These are phyloP conservation scores for Zele albiditarsus DNA, from an alignment of 2,888 invertebrate species.

Conservation along the genomic window DNA sequence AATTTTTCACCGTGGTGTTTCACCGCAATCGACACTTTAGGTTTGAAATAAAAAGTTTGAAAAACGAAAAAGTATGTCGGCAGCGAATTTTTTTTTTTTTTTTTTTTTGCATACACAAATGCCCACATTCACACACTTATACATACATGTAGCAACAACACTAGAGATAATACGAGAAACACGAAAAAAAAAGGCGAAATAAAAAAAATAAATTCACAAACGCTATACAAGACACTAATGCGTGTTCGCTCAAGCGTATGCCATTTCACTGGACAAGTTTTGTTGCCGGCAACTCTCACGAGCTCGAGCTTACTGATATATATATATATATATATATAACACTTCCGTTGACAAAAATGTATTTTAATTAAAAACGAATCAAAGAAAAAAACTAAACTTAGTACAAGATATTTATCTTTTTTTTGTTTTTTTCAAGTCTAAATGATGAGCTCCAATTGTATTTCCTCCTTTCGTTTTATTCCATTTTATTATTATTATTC, in stretches of 20 bases:
- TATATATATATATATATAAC: neutral
- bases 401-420: neutral
- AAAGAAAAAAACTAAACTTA: neutral
- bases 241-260: slow-evolving; percentile 21
- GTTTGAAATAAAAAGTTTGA: neutral
- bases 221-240: neutral
- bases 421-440: neutral
- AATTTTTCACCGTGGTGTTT: too few species aligned
- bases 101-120: neutral
- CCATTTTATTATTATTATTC: neutral
- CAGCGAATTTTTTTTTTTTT: neutral
- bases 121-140: neutral
- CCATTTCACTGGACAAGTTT: slow-evolving; percentile 22
- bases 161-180: neutral
- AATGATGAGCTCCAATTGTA: neutral
- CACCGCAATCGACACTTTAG: too few species aligned
- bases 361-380: neutral
- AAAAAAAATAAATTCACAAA: slow-evolving; percentile 1
- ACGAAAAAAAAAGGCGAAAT: neutral
- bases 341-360: neutral
- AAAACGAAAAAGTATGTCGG: neutral
- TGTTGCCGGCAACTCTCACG: slow-evolving; percentile 1
- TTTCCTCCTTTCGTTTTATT: neutral
- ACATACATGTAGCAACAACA: neutral
- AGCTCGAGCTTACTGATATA: neutral